Evolutionary conservation across 2,888 invertebrate species (phyloP).

Genomic region (Pandemis heparana): DNA sequence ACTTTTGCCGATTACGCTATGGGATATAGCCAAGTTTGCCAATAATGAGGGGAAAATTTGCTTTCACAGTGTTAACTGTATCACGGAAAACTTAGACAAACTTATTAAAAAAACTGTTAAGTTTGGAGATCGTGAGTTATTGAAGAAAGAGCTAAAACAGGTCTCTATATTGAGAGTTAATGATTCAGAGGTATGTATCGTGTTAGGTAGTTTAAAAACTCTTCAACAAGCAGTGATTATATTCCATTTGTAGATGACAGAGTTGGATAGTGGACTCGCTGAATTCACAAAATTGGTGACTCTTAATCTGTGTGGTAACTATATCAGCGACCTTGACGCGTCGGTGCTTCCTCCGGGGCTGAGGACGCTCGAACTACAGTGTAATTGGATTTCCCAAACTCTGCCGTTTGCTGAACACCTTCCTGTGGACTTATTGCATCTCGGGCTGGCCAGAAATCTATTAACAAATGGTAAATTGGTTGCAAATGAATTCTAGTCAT

Average conservation of each 20-base stretch:
- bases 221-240: constrained; percentile 7
- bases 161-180: constrained; percentile 66
- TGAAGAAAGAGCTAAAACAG: constrained; percentile 62
- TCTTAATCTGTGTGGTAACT: constrained; percentile 79
- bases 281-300: constrained; percentile 71
- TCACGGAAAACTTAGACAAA: constrained; percentile 66
- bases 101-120: constrained; percentile 65
- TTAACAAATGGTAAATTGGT: constrained; percentile 61
- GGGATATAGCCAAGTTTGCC: constrained; percentile 72
- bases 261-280: constrained; percentile 68
- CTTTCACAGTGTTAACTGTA: constrained; percentile 63
- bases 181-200: constrained; percentile 60
- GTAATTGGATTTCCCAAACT: constrained; percentile 74
- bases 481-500: background rate
- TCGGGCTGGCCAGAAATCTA: constrained; percentile 83
- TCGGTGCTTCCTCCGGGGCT: constrained; percentile 70
- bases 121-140: constrained; percentile 55
- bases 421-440: constrained; percentile 73
- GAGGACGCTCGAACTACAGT: constrained; percentile 78
- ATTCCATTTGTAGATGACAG: constrained; percentile 73
- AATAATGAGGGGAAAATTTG: constrained; percentile 71
- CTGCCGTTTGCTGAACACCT: constrained; percentile 61
- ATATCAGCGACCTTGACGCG: constrained; percentile 63
- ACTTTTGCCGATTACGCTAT: constrained; percentile 64
- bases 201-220: constrained; percentile 7